Percentiles rank a stretch among this genome's conserved stretches.
Evolutionary conservation across 2,797 vertebrate genomes (phyloP).

Genomic region (Chaenodraco wilsoni): DNA sequence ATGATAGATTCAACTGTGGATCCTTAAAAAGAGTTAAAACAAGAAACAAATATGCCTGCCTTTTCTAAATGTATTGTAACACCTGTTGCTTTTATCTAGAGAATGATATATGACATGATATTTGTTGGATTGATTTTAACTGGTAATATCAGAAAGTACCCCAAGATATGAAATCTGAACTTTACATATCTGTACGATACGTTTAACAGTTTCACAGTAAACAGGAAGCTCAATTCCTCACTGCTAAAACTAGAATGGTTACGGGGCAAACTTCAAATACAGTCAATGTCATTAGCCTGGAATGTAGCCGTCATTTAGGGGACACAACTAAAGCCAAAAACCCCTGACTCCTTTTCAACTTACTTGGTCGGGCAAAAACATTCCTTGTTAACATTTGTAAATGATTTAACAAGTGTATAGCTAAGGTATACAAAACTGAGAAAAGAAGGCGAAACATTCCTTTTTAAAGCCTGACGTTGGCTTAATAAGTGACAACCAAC

Average conservation of each 20-base stretch:
- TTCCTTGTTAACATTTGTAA: background rate
- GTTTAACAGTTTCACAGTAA: slow-evolving; percentile 1
- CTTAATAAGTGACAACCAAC: background rate
- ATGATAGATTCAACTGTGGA: background rate
- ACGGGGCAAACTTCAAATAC: background rate
- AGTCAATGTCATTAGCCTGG: background rate
- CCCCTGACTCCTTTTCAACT: background rate
- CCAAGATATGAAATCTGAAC: background rate
- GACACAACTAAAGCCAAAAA: background rate
- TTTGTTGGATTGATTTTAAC: background rate
- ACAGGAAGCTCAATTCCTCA: slow-evolving; percentile 2
- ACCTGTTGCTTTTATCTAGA: background rate
- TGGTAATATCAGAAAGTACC: background rate
- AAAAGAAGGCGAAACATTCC: background rate
- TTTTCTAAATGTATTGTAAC: background rate
- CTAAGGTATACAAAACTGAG: background rate
- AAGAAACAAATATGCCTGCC: background rate
- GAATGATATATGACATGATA: background rate
- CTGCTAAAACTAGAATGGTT: slow-evolving; percentile 5
- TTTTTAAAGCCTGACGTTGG: background rate
- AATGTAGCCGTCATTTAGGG: background rate
- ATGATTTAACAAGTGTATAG: too few relatives aligned
- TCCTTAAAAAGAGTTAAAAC: background rate
- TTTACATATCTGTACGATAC: slow-evolving; percentile 5
- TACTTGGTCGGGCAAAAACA: background rate